These are phyloP conservation scores for Lithosia quadra DNA, from an alignment of 2,888 invertebrate genomes.

Conservation along the genomic window DNA sequence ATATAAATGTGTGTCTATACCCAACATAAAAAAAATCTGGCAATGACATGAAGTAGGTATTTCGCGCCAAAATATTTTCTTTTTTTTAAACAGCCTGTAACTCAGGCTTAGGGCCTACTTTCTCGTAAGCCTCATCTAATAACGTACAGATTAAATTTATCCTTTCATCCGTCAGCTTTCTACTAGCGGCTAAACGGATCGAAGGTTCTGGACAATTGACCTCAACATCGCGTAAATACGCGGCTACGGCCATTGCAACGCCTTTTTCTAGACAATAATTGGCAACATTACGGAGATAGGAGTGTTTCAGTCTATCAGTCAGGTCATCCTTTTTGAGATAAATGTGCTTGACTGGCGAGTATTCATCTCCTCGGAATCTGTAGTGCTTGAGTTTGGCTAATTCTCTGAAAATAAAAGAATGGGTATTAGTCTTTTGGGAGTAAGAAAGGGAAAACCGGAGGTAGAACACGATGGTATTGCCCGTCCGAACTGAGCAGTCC, in stretches of 20 bases:
- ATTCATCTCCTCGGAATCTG: constrained; percentile 85
- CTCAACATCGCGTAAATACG: constrained; percentile 90
- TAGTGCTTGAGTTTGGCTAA: constrained; percentile 79
- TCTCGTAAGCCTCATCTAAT: constrained; percentile 77
- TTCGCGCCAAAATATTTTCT: constrained; percentile 12
- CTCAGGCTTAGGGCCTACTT: constrained; percentile 72
- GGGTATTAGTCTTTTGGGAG: background rate
- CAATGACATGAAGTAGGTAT: constrained; percentile 13
- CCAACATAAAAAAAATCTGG: constrained; percentile 14
- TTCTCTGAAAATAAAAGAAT: constrained; percentile 64
- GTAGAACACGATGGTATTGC: too few relatives aligned
- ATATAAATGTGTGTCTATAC: background rate
- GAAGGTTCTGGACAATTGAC: constrained; percentile 89
- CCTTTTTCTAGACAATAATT: constrained; percentile 89
- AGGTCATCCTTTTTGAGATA: constrained; percentile 86
- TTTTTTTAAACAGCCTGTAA: constrained; percentile 54
- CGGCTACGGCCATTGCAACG: constrained; percentile 90
- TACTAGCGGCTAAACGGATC: constrained; percentile 90
- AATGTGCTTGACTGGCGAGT: constrained; percentile 93
- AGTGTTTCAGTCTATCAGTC: constrained; percentile 78
- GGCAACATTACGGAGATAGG: constrained; percentile 88
- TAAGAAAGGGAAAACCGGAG: accelerated
- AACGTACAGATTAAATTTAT: constrained; percentile 79
- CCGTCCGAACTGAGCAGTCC: too few relatives aligned
- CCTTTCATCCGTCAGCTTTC: constrained; percentile 88